Evolutionary conservation across 2,113 vertebrate genomes (phyloP).

Genomic region (Haemorhous mexicanus): DNA sequence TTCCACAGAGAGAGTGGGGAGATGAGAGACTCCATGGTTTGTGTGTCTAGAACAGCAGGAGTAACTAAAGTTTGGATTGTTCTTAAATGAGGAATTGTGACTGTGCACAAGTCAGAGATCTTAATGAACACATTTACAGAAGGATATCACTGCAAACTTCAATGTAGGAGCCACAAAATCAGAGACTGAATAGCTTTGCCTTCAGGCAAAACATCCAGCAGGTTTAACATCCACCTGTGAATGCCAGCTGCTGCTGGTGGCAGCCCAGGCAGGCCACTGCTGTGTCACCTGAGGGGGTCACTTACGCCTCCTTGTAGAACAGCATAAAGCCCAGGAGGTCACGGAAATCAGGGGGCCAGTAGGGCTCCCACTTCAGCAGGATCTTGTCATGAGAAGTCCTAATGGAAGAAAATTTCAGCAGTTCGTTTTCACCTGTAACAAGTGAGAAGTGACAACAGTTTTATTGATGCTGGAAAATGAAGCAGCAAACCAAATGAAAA

Average conservation of each 20-base stretch:
- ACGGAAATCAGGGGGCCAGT: slow-evolving; percentile 92
- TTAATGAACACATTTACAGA: background rate
- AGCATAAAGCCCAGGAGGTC: slow-evolving; percentile 97
- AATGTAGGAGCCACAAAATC: background rate
- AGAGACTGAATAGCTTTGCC: background rate
- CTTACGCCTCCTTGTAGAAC: slow-evolving; percentile 98
- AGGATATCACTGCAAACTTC: background rate
- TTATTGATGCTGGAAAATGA: background rate
- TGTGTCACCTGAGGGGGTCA: background rate
- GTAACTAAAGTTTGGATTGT: background rate
- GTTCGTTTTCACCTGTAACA: slow-evolving; percentile 86
- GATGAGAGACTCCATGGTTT: background rate
- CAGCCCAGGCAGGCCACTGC: background rate
- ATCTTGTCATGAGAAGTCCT: slow-evolving; percentile 84
- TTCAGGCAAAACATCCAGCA: background rate
- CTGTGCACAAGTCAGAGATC: background rate
- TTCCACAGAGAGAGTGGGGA: background rate
- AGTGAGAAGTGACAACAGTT: background rate
- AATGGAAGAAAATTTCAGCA: slow-evolving; percentile 85
- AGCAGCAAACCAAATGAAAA: no score
- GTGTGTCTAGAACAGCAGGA: background rate
- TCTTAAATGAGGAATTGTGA: background rate
- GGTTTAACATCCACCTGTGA: background rate
- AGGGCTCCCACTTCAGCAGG: slow-evolving; percentile 88
- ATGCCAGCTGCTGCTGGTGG: background rate